Conservation (phyloP, 2,113 vertebrate species). For the Haemorhous mexicanus region DNA sequence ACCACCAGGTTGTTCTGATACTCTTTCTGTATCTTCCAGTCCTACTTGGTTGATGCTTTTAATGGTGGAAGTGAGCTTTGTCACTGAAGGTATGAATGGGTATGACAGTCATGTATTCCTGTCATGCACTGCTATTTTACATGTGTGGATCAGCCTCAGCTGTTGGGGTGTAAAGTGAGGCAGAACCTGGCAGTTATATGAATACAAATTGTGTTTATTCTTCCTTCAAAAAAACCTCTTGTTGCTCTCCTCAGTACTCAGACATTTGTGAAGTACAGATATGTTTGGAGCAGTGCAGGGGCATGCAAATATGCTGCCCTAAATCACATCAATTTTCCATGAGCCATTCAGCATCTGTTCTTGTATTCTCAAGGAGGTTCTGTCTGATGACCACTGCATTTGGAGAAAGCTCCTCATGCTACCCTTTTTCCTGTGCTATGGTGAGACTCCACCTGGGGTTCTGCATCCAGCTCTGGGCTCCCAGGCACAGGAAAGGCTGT, state of each 20-base stretch:
- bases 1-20: not conserved
- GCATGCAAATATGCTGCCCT: not conserved
- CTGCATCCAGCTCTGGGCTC: not conserved
- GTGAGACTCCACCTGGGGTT: not conserved
- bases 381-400: not conserved
- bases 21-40: not conserved
- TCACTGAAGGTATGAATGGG: not conserved
- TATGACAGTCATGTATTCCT: not conserved
- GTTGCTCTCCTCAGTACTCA: not conserved
- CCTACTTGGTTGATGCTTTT: not conserved
- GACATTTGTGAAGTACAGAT: not conserved
- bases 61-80: not conserved
- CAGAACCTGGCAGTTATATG: not conserved
- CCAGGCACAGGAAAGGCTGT: not conserved
- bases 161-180: not conserved
- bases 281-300: not conserved
- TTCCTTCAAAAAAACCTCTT: not conserved
- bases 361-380: not conserved
- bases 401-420: not conserved
- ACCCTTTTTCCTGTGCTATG: not conserved
- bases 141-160: rapidly evolving
- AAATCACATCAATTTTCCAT: not conserved
- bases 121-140: not conserved
- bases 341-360: not conserved
- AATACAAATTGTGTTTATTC: not conserved